Base-by-base conservation (phyloP, 2,888 invertebrate genomes). In the Dermolepida albohirtum region DNA sequence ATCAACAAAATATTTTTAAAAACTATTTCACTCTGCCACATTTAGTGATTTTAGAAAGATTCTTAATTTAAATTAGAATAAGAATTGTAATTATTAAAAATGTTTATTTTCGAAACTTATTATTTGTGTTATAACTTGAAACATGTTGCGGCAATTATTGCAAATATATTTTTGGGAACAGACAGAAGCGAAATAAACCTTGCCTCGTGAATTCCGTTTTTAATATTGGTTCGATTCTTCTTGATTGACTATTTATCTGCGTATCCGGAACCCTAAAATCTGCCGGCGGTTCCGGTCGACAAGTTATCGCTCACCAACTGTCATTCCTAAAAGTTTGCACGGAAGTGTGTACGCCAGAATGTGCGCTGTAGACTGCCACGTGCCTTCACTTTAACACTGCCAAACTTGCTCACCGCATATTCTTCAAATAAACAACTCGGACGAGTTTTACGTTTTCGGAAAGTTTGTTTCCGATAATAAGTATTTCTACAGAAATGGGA, bases 241-340 rank as follows among this genome's bases (percentile, higher is more conserved):
- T 59, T 59, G 59, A 59, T 59, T 59, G 44, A 43, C 59, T 59
- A 59, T 57, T 57, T 57, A 43, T 59, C 59, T 52, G 64, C 51
- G 52, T 52, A 64, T 52, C 63, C 71, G 68, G 74, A 72, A 74
- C 71, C 72, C 72, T 64, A 69, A 74, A 74, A 74, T 79, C 76
- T 77, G 76, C 76, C 76, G 75, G 70, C 73, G 78, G 80, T 80
- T 80, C 80, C 80, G 78, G 79, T 79, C 75, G 57, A 57, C 52
- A 70, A 67, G 71, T 72, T 69, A 69, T 70, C 79, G 79, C 80
- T 81, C 71, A 73, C 81, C 80, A 81, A 81, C 81, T 81, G 81
- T 65, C 68, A 65, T 39, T 80, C 69, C 34, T 71, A 75, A 74
- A 74, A 72, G 76, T 79, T 80, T 77, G 81, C 81, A 79, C 80